These are phyloP conservation scores for Hydractinia echinata DNA, from an alignment of 30 jellyfish, hydroid and myxozoan species.

Conservation along the genomic window DNA sequence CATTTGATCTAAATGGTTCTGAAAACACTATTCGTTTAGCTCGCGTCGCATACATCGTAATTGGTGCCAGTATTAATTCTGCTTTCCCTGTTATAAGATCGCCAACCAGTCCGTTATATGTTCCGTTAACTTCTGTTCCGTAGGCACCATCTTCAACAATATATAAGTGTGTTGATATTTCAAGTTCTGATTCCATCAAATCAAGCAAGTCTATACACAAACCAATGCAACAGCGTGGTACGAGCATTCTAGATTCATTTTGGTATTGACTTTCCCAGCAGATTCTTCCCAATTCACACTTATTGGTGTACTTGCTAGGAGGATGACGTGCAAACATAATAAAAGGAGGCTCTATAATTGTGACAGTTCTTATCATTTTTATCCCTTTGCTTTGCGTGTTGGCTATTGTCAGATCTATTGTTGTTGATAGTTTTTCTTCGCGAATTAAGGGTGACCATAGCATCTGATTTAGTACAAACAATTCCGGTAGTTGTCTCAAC, in stretches of 20 bases:
- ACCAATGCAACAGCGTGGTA: constrained; percentile 50
- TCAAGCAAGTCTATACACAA: constrained; percentile 45
- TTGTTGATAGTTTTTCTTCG: not conserved
- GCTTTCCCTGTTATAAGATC: constrained; percentile 49
- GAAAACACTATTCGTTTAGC: constrained; percentile 43
- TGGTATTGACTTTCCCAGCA: not conserved
- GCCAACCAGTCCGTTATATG: constrained; percentile 69
- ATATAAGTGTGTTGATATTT: constrained; percentile 35
- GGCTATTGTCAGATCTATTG: not conserved
- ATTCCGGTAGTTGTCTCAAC: too few species aligned
- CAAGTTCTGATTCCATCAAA: constrained; percentile 32
- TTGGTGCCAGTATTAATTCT: constrained; percentile 41
- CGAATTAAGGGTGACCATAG: not conserved
- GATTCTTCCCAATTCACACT: not conserved
- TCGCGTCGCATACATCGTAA: constrained; percentile 44
- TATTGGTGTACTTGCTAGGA: not conserved
- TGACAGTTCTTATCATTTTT: not conserved
- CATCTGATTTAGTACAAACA: not conserved
- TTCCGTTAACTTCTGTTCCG: constrained; percentile 40
- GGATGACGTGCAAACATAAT: not conserved
- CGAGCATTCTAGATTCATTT: not conserved
- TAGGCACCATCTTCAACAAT: constrained; percentile 56
- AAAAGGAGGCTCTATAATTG: constrained; percentile 8
- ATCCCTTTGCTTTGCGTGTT: not conserved
- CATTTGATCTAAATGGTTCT: constrained; percentile 32